Evolutionary conservation across 64 coral and sea anemone species (phyloP).

Genomic region (Astreopora myriophthalma): DNA sequence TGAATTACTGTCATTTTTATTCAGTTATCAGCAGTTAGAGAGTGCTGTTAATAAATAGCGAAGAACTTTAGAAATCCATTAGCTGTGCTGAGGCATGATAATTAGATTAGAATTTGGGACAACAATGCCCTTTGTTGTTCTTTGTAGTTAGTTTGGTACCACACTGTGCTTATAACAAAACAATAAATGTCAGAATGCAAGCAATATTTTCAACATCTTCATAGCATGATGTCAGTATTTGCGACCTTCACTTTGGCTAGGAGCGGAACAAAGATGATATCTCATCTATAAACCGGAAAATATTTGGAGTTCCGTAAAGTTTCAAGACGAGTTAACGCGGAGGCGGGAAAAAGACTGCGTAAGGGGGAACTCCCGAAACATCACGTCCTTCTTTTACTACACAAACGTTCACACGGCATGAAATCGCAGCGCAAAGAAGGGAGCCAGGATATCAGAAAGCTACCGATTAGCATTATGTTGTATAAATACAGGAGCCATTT

Average conservation of each 20-base stretch:
- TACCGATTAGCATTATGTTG: too few species aligned
- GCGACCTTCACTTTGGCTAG: not conserved
- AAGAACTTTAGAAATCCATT: not conserved
- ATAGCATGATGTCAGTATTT: not conserved
- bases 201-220: not conserved
- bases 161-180: not conserved
- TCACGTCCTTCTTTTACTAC: too few species aligned
- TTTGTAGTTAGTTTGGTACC: not conserved
- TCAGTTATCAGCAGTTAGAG: not conserved
- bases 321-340: too few species aligned
- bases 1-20: not conserved
- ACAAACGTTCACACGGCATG: too few species aligned
- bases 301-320: not conserved
- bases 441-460: too few species aligned
- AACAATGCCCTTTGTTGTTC: not conserved
- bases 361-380: too few species aligned
- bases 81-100: not conserved
- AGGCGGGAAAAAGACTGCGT: too few species aligned
- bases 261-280: not conserved
- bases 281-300: not conserved
- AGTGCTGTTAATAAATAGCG: not conserved
- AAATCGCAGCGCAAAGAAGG: too few species aligned
- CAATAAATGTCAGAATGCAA: not conserved
- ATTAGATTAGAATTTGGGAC: not conserved
- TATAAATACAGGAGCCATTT: not conserved